Conservation (phyloP, 2,797 vertebrate species). For the Psittacula echo region DNA sequence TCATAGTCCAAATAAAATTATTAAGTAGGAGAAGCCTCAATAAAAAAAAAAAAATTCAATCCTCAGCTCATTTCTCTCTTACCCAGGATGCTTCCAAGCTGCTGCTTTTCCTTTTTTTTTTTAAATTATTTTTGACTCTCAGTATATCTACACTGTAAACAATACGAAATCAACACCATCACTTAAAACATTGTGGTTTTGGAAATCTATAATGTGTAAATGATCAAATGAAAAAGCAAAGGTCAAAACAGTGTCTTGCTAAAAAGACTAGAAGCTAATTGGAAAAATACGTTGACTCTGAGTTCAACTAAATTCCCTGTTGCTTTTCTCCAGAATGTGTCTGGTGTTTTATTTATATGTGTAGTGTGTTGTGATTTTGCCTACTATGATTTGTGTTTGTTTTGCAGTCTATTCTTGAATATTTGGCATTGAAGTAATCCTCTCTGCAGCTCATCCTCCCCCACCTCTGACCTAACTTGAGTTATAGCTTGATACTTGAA, state of each 20-base stretch:
- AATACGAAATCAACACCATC: background rate
- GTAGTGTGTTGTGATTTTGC: constrained; percentile 24
- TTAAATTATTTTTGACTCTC: background rate
- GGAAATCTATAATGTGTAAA: constrained; percentile 8
- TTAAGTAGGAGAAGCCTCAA: background rate
- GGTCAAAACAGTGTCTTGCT: background rate
- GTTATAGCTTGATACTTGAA: constrained; percentile 35
- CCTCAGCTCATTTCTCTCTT: background rate
- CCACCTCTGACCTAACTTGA: constrained; percentile 3
- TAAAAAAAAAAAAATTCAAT: background rate
- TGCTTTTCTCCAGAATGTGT: constrained; percentile 11
- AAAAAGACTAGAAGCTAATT: constrained; percentile 22
- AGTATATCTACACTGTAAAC: background rate
- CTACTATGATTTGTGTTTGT: constrained; percentile 39
- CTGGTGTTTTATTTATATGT: constrained; percentile 61
- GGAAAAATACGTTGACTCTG: background rate
- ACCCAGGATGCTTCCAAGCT: background rate
- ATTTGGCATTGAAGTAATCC: constrained; percentile 32
- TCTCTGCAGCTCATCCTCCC: background rate
- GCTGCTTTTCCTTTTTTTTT: background rate
- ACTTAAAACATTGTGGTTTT: background rate
- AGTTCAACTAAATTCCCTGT: background rate
- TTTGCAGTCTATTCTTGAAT: constrained; percentile 53
- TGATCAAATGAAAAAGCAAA: constrained; percentile 20
- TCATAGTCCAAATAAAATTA: background rate